A percentile compares a stretch with the other conserved stretches of the same genome.
phyloP scores from a whole-genome alignment of 2,797 vertebrate species.

The Poecilia velifera region DNA sequence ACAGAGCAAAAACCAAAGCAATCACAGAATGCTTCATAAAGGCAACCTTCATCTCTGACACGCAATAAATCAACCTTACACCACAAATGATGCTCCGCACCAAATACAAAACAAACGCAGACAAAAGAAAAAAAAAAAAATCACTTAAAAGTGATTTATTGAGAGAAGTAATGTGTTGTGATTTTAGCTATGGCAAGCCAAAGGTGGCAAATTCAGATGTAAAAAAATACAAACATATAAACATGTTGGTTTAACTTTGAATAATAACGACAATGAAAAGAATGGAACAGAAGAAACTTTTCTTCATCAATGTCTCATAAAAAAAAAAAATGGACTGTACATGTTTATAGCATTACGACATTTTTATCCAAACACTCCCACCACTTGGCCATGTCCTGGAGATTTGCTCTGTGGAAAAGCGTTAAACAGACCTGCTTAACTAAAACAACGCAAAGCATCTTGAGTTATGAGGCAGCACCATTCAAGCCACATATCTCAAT shows the following conservation, averaged over 20 bases:
- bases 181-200: neutral
- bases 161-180: neutral
- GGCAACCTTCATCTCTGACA: slow-evolving; percentile 58
- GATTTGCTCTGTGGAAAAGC: neutral
- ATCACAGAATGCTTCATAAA: slow-evolving; percentile 41
- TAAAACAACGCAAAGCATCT: neutral
- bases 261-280: neutral
- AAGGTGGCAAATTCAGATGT: neutral
- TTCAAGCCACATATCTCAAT: neutral
- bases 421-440: neutral
- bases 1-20: slow-evolving; percentile 41
- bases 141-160: slow-evolving; percentile 14
- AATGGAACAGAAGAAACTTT: too few species aligned
- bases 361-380: neutral
- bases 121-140: slow-evolving; percentile 19
- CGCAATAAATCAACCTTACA: slow-evolving; percentile 38
- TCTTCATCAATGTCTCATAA: neutral
- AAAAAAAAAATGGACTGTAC: neutral
- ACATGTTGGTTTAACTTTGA: neutral
- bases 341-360: neutral
- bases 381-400: neutral
- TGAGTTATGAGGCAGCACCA: neutral
- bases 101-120: slow-evolving; percentile 49
- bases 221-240: neutral
- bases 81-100: slow-evolving; percentile 76